Percentiles rank a stretch among this genome's conserved stretches.
Evolutionary conservation across 1,140 invertebrate genomes (phyloP).

Genomic region (Paraescarpia echinospica): DNA sequence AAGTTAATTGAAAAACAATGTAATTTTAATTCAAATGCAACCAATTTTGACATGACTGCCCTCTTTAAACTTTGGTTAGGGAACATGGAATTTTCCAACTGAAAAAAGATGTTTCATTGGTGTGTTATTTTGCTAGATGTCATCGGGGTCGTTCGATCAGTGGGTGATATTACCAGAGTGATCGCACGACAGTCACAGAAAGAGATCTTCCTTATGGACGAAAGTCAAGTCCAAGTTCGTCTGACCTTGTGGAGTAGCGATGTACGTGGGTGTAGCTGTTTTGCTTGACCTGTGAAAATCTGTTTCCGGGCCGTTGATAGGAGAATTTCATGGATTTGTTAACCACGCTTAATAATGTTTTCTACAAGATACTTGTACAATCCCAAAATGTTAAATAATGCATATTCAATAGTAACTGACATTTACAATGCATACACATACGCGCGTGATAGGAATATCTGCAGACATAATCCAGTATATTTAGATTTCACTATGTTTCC

Average conservation of each 20-base stretch:
- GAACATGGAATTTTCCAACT: not conserved
- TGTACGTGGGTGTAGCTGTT: constrained; percentile 37
- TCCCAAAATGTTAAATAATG: too few relatives aligned
- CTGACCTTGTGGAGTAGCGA: constrained; percentile 64
- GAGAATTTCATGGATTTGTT: not conserved
- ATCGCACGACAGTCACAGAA: constrained; percentile 73
- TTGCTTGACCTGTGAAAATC: not conserved
- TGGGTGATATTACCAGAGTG: constrained; percentile 63
- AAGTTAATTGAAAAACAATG: too few relatives aligned
- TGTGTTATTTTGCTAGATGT: constrained; percentile 69
- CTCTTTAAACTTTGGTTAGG: not conserved
- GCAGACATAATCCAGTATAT: too few relatives aligned
- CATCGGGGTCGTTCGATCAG: constrained; percentile 72
- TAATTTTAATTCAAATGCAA: too few relatives aligned
- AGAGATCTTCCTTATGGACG: constrained; percentile 84
- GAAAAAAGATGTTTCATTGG: constrained; percentile 7
- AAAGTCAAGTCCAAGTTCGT: constrained; percentile 74
- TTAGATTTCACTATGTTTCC: too few relatives aligned
- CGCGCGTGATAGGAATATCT: too few relatives aligned
- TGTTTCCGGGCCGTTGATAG: not conserved
- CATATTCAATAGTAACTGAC: too few relatives aligned
- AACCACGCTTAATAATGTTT: too few relatives aligned
- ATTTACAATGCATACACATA: too few relatives aligned
- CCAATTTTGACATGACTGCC: too few relatives aligned
- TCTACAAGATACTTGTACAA: too few relatives aligned